phyloP scores from a whole-genome alignment of 2,888 invertebrate genomes.

The Phyllotreta cruciferae region DNA sequence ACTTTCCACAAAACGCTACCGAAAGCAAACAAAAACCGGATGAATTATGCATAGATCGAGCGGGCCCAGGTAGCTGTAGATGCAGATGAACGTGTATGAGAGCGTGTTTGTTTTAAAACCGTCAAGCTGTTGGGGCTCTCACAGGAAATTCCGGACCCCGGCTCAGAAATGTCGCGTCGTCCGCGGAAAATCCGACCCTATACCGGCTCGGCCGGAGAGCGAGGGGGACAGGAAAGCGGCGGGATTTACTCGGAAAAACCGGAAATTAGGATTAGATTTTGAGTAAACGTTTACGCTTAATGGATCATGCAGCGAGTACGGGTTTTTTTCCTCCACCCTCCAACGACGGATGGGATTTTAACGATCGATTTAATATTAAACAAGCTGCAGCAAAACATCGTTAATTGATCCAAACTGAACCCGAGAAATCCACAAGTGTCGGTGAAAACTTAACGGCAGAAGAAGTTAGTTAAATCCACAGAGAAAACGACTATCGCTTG shows the following conservation, averaged over 20 bases:
- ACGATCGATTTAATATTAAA: no score
- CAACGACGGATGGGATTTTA: not conserved
- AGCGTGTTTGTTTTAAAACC: slow-evolving; percentile 11
- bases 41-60: slow-evolving; percentile 18
- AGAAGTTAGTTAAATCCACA: not conserved
- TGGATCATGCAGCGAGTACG: not conserved
- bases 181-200: slow-evolving; percentile 10
- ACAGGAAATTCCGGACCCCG: slow-evolving; percentile 5
- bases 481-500: slow-evolving; percentile 10
- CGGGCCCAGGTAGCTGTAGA: slow-evolving; percentile 14
- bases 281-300: slow-evolving; percentile 4
- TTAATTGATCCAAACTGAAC: not conserved
- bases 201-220: not conserved
- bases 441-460: not conserved
- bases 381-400: no score
- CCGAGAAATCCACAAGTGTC: slow-evolving; percentile 15
- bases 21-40: slow-evolving; percentile 19
- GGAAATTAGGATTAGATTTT: slow-evolving; percentile 9
- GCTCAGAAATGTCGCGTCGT: slow-evolving; percentile 11
- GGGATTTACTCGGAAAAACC: slow-evolving; percentile 17
- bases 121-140: slow-evolving; percentile 7
- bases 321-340: not conserved
- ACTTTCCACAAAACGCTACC: slow-evolving; percentile 6
- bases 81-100: slow-evolving; percentile 16
- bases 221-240: not conserved